Conservation (phyloP, 2,888 invertebrate genomes). For the Pseudococcus longispinus region DNA sequence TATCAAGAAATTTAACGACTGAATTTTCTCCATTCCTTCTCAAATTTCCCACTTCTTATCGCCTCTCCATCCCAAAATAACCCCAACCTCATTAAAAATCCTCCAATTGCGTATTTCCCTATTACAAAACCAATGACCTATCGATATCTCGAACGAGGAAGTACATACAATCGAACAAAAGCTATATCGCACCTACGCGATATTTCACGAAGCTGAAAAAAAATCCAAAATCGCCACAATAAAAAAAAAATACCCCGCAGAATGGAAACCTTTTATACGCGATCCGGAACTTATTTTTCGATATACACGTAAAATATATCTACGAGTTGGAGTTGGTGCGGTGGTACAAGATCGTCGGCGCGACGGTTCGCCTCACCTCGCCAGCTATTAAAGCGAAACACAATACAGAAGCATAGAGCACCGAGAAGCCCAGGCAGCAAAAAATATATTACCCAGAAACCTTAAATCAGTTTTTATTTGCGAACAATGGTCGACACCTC, state of each 20-base stretch:
- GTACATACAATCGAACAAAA: not conserved
- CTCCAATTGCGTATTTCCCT: not conserved
- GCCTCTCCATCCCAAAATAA: no score
- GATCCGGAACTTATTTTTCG: conserved; percentile 19
- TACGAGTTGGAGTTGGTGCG: not conserved
- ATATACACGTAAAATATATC: not conserved
- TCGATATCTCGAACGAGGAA: not conserved
- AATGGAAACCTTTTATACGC: conserved; percentile 17
- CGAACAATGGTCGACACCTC: conserved; percentile 28
- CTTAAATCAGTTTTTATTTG: conserved; percentile 31
- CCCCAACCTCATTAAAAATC: not conserved
- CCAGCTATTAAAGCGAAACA: not conserved
- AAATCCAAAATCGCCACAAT: conserved; percentile 12
- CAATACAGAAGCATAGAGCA: not conserved
- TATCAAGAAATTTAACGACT: no score
- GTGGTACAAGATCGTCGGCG: not conserved
- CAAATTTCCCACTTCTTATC: no score
- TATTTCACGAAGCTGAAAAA: not conserved
- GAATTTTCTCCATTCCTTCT: no score
- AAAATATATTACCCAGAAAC: conserved; percentile 22
- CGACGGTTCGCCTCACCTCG: not conserved
- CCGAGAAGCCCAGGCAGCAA: not conserved
- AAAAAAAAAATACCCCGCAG: conserved; percentile 2
- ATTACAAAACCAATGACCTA: not conserved
- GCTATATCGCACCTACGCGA: conserved; percentile 9